A percentile compares a stretch with the other conserved stretches of the same genome.
Evolutionary conservation across 2,888 invertebrate genomes (phyloP).

Genomic region (Phortica magna): DNA sequence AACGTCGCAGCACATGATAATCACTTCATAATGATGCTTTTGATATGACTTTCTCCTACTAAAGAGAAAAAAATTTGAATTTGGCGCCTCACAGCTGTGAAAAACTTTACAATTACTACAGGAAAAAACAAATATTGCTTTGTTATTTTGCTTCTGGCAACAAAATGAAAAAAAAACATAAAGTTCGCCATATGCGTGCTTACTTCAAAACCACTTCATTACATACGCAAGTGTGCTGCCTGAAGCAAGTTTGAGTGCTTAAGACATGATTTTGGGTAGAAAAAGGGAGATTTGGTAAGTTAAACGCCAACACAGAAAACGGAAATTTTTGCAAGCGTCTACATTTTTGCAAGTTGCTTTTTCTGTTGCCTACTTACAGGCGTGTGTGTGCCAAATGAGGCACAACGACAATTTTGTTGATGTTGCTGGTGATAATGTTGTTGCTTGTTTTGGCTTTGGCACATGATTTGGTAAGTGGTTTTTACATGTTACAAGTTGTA

Average conservation of each 20-base stretch:
- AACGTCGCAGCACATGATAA: constrained; percentile 38
- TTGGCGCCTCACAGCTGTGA: background rate
- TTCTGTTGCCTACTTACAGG: constrained; percentile 13
- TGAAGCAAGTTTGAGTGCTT: background rate
- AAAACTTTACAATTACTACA: constrained; percentile 32
- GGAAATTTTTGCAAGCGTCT: background rate
- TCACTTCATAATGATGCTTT: constrained; percentile 51
- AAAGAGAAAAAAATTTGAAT: background rate
- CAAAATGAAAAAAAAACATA: background rate
- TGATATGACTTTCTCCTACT: constrained; percentile 22
- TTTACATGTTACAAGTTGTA: constrained; percentile 7
- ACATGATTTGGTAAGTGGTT: constrained; percentile 34
- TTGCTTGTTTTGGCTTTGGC: background rate
- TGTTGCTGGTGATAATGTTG: background rate
- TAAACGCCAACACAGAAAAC: background rate
- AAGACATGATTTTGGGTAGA: background rate
- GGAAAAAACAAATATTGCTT: constrained; percentile 38
- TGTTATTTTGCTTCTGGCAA: constrained; percentile 20
- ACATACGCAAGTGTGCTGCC: constrained; percentile 1
- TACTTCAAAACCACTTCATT: constrained; percentile 4
- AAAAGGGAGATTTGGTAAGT: background rate
- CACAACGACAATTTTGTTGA: background rate
- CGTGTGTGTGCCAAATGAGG: constrained; percentile 28
- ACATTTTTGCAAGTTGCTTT: constrained; percentile 6
- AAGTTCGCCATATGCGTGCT: constrained; percentile 6